A percentile compares a stretch with the other conserved stretches of the same genome.
phyloP scores from a whole-genome alignment of 1,140 invertebrate species.

The Zeugodacus cucurbitae region DNA sequence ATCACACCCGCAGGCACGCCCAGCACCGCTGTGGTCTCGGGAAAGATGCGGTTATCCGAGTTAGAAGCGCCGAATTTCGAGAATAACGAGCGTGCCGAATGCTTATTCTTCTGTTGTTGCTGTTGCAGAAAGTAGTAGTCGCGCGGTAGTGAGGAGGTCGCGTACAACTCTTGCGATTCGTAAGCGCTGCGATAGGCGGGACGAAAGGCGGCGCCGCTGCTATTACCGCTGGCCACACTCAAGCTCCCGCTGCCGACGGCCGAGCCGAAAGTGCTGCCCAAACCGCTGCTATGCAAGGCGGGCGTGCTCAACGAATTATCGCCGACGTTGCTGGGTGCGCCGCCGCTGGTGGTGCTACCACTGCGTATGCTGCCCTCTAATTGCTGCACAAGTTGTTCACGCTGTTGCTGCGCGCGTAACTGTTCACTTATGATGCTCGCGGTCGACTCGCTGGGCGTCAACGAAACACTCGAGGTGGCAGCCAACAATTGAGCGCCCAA shows the following conservation, averaged over 20 bases:
- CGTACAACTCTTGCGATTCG: slow-evolving; percentile 50
- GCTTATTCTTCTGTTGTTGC: slow-evolving; percentile 62
- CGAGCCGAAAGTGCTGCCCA: slow-evolving; percentile 17
- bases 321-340: background rate
- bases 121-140: slow-evolving; percentile 63
- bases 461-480: slow-evolving; percentile 48
- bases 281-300: slow-evolving; percentile 44
- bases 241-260: slow-evolving; percentile 4
- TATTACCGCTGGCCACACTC: slow-evolving; percentile 12
- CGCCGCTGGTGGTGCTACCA: background rate
- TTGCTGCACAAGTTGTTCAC: slow-evolving; percentile 48
- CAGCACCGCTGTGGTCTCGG: slow-evolving; percentile 53
- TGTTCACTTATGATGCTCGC: slow-evolving; percentile 52
- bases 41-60: slow-evolving; percentile 63
- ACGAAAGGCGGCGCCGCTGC: slow-evolving; percentile 31
- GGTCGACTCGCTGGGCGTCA: slow-evolving; percentile 46
- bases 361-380: background rate
- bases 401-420: slow-evolving; percentile 55
- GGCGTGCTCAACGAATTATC: slow-evolving; percentile 57
- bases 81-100: slow-evolving; percentile 54
- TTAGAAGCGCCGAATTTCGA: slow-evolving; percentile 60
- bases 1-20: slow-evolving; percentile 52
- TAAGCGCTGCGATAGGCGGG: slow-evolving; percentile 44
- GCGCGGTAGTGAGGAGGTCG: slow-evolving; percentile 60
- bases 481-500: slow-evolving; percentile 60